Conservation (phyloP, 2,113 vertebrate genomes). For the Megaleporinus macrocephalus region DNA sequence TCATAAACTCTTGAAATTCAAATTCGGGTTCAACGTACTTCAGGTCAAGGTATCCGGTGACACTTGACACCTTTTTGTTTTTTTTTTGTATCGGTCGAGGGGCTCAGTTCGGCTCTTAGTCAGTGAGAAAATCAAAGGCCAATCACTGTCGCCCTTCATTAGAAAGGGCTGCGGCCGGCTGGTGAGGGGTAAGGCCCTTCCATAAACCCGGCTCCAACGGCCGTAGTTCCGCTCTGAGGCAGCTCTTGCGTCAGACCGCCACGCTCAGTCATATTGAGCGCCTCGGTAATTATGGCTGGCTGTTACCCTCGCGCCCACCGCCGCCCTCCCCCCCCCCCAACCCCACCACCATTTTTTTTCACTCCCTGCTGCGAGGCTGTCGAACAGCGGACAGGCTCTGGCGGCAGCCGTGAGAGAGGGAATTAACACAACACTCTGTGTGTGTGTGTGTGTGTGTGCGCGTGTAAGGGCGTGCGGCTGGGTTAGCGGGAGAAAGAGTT, state of each 20-base stretch:
- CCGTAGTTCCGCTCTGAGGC: conserved; percentile 32
- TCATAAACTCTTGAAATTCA: conserved; percentile 7
- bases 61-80: neutral
- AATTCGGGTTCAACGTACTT: conserved; percentile 12
- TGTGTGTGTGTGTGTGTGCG: conserved; percentile 17
- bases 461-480: conserved; percentile 32
- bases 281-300: conserved; percentile 55
- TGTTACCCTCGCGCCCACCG: conserved; percentile 46
- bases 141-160: neutral
- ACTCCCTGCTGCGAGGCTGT: conserved; percentile 44
- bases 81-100: neutral
- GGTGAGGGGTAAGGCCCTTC: conserved; percentile 25
- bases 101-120: neutral
- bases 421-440: conserved; percentile 37
- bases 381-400: conserved; percentile 49
- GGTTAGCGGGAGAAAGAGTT: conserved; percentile 42
- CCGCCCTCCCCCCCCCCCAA: neutral
- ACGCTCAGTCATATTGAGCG: conserved; percentile 44
- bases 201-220: conserved; percentile 17
- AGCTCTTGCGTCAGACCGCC: conserved; percentile 45
- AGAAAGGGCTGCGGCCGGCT: neutral
- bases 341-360: conserved; percentile 17
- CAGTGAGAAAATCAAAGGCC: neutral
- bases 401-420: conserved; percentile 41
- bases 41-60: neutral